phyloP scores from a whole-genome alignment of 2,888 invertebrate genomes.

The Laothoe populi region DNA sequence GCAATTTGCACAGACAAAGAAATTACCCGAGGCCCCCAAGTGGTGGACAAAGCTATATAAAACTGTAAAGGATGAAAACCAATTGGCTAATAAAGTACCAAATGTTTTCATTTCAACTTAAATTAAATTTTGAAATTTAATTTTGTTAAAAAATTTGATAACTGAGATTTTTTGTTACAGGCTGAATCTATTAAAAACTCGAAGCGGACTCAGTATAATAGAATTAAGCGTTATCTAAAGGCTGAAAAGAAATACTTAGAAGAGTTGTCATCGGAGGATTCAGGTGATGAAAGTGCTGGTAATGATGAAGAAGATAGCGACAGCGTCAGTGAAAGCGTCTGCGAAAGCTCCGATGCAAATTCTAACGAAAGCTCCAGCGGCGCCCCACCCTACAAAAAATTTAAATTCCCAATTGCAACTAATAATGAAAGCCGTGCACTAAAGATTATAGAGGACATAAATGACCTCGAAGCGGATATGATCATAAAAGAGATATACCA shows the following conservation, averaged over 20 bases:
- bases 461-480: too few species aligned
- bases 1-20: neutral
- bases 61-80: neutral
- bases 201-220: neutral
- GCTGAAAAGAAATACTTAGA: neutral
- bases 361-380: neutral
- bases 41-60: neutral
- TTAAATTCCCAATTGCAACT: neutral
- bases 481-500: too few species aligned
- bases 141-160: neutral
- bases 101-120: neutral
- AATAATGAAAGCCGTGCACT: too few species aligned
- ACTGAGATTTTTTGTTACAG: neutral
- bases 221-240: neutral
- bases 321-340: too few species aligned
- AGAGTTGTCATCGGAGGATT: neutral
- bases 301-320: neutral
- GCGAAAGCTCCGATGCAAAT: too few species aligned
- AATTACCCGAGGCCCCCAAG: neutral
- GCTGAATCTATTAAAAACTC: neutral
- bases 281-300: neutral
- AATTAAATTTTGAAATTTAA: neutral
- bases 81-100: neutral
- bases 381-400: neutral
- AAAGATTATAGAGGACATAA: too few species aligned